Evolutionary conservation across 1,140 invertebrate genomes (phyloP), one percentile per base, ranked within the genome.

Genomic region (Cataglyphis hispanica): DNA sequence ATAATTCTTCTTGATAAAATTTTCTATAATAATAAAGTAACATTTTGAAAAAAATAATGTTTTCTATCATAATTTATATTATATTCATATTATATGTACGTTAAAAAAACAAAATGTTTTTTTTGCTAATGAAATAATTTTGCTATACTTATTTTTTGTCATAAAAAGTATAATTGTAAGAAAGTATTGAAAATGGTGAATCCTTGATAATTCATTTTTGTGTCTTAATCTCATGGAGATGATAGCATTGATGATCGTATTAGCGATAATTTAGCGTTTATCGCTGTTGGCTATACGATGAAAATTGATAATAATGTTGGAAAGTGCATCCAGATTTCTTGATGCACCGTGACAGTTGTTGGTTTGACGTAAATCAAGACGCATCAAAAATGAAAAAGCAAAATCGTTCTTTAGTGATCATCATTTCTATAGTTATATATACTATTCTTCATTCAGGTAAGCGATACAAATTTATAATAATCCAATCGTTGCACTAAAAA

Each of bases 211-310:
- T 27, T 2, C 19, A 77, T 56, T 78, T 89, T 85, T 90, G 13
- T 25, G 27, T 64, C 10, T 61, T 89, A 81, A 91, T 91, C 83
- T 63, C 66, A 34, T 25, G 63, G 50, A 90, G 74, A 69, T 43
- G 63, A 72, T 77, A 84, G 53, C 87, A 89, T 91, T 89, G 85
- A 85, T 84, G 50, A 66, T 25, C 40, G 16, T 75, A 40, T 8
- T 83, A 25, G 43, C 40, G 85, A 90, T 90, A 90, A 90, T 74
- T n/a, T 13, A 37, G 1, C 43, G 31, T 83, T 89, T 86, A 70
- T 81, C 87, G 6, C 46, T 27, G 10, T 43, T 3, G 53, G 19
- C 13, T 43, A 25, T 34, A 34, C 61, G n/a, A 31, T 25, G 63
- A 64, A 78, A 60, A 85, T 80, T 13, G 22, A 22, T 56, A 78